Base-by-base conservation (phyloP, 2,797 vertebrate genomes). In the Chrosomus eos region DNA sequence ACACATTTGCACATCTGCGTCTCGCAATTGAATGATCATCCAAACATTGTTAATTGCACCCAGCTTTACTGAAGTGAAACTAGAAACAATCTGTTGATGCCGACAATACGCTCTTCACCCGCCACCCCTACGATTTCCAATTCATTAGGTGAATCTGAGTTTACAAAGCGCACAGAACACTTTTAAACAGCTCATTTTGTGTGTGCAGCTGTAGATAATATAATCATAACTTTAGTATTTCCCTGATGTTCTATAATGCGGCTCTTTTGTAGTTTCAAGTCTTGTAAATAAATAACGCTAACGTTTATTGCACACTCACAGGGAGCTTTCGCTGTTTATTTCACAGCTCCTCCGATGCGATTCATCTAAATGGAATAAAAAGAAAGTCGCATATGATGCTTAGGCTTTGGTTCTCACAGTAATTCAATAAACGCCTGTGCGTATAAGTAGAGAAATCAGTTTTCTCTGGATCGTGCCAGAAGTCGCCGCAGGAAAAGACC, bases 11-110 rank as follows among this genome's bases (percentile, higher is more conserved):
- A 70, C 62, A 77, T 70, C 82, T 77, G 62, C 58, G 64, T 36
- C 62, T 78, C 26, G 26, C 64, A 78, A 77, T 45, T 43, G 64
- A 84, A 78, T 60, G 74, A 78, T 78, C 48, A 70, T 77, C 64
- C 51, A 78, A 84, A 84, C 81, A 83, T n/a, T 70, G 62, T 71
- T 84, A 84, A 84, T 84, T 84, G 82, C 51, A 83, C n/a, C 45
- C 73, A 55, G 82, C 64, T 77, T 84, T 45, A 78, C 73, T 84
- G 51, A 76, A 78, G 74, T 67, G 64, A 84, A 84, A 84, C 82
- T 48, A 66, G 51, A 78, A 70, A 70, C 82, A 84, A 84, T 84
- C 51, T 78, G 82, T 70, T 84, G 74, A 58, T 78, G 74, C 28
- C 64, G 28, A 78, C 73, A 78, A 60, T 73, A 33, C 51, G 40